Evolutionary conservation across 2,888 invertebrate species (phyloP).

Genomic region (Heliconius ethilla): DNA sequence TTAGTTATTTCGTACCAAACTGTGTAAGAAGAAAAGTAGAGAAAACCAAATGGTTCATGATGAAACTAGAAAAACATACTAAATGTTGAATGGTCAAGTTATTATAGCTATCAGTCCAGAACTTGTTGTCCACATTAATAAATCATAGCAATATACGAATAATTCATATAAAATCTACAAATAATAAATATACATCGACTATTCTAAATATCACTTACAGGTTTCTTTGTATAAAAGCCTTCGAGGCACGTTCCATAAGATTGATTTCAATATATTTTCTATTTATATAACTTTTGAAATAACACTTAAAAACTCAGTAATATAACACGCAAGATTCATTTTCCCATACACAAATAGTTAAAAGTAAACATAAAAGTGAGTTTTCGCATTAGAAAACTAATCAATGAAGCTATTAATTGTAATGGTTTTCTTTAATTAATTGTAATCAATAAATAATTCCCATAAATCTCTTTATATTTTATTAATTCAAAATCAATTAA

Average conservation of each 20-base stretch:
- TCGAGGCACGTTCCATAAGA: background rate
- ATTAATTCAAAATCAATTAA: conserved; percentile 16
- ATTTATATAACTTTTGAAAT: background rate
- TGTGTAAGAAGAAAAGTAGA: background rate
- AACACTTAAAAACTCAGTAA: background rate
- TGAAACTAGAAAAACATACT: background rate
- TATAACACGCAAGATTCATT: background rate
- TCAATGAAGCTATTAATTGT: conserved; percentile 14
- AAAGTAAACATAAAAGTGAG: background rate
- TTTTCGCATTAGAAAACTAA: conserved; percentile 24
- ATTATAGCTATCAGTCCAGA: background rate
- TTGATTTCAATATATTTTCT: conserved; percentile 2
- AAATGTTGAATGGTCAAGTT: background rate
- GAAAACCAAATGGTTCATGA: background rate
- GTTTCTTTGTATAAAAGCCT: conserved; percentile 8
- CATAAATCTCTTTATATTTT: conserved; percentile 17
- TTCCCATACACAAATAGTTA: background rate
- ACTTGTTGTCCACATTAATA: conserved; percentile 19
- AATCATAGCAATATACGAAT: conserved; percentile 3
- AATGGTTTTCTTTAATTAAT: conserved; percentile 18
- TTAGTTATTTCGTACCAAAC: background rate
- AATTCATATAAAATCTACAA: background rate
- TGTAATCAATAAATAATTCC: conserved; percentile 18
- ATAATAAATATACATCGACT: background rate
- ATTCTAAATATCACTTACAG: background rate